Conservation (phyloP, 2,797 vertebrate species). For the Halcyon badia region DNA sequence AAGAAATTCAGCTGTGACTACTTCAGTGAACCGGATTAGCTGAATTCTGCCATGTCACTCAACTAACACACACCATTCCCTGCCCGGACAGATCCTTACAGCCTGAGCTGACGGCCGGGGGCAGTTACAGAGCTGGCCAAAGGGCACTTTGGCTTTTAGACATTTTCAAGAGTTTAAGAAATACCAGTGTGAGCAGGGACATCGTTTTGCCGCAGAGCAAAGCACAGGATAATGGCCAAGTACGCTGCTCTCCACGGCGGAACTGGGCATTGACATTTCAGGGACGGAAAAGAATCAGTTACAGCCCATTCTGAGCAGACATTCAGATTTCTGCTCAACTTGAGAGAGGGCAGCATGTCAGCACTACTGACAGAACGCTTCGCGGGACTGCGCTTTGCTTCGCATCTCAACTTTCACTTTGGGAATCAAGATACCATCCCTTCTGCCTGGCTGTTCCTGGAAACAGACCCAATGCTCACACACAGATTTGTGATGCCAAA, state of each 20-base stretch:
- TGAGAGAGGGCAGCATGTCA: background rate
- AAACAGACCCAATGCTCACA: background rate
- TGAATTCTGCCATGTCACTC: background rate
- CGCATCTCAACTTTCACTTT: background rate
- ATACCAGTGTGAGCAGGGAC: background rate
- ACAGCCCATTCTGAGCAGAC: background rate
- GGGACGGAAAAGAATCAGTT: background rate
- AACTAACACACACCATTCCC: background rate
- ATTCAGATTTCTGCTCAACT: background rate
- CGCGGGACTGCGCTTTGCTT: background rate
- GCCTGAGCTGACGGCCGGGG: background rate
- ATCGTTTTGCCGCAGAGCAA: background rate
- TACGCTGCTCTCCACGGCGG: background rate
- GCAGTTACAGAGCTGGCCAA: background rate
- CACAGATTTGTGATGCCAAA: background rate
- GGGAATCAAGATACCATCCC: background rate
- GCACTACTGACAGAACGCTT: background rate
- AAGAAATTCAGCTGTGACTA: background rate
- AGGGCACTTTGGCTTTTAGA: background rate
- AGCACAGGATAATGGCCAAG: background rate
- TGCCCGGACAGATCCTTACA: accelerated
- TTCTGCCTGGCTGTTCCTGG: background rate
- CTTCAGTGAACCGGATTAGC: background rate
- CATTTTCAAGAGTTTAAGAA: background rate
- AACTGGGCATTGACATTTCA: background rate